Percentiles rank a stretch among this genome's conserved stretches.
phyloP scores from a whole-genome alignment of 1,140 invertebrate species.

The Bicyclus anynana region DNA sequence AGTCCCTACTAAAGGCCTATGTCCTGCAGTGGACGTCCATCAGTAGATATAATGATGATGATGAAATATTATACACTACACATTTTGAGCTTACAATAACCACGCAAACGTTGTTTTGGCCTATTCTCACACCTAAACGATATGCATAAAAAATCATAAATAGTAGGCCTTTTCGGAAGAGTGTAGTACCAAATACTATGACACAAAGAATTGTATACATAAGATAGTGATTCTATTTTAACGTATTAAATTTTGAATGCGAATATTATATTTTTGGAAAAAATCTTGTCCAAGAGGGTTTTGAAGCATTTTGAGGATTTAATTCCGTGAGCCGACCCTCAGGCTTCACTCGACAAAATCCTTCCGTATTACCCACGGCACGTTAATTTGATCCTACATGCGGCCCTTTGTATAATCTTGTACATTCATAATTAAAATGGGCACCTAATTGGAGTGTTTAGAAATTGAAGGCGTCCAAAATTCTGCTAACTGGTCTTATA shows the following conservation, averaged over 20 bases:
- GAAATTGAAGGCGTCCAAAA: background rate
- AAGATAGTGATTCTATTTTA: no score
- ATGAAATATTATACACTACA: no score
- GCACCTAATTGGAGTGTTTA: background rate
- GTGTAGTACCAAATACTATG: no score
- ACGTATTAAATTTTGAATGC: background rate
- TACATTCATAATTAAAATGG: conserved; percentile 2
- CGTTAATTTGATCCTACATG: conserved; percentile 6
- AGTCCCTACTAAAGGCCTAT: no score
- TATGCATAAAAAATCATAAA: no score
- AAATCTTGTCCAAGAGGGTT: background rate
- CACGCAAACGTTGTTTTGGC: no score
- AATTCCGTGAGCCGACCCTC: conserved; percentile 4
- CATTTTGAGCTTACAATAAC: no score
- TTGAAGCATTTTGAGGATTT: conserved; percentile 1
- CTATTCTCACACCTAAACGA: no score
- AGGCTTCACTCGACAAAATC: conserved; percentile 7
- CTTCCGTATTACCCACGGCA: background rate
- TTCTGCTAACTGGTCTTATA: background rate
- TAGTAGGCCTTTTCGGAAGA: no score
- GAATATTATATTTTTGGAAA: background rate
- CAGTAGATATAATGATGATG: no score
- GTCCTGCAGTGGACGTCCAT: no score
- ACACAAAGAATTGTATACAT: no score
- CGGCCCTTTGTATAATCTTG: background rate